Conservation (phyloP, 1,140 invertebrate species). For the Drosophila pruinosa region DNA sequence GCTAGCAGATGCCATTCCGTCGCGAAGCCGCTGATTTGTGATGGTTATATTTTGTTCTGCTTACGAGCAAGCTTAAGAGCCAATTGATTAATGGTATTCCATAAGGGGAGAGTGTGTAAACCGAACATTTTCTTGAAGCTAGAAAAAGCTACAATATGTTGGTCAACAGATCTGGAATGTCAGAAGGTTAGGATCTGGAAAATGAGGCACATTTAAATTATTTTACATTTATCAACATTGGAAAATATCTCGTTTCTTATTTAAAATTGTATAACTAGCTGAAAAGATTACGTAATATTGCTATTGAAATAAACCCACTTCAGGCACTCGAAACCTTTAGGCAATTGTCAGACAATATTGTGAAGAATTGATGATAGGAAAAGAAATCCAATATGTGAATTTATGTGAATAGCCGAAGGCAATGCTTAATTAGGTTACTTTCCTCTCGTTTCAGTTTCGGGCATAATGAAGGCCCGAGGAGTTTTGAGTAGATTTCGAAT, state of each 20-base stretch:
- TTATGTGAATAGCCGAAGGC: conserved; percentile 12
- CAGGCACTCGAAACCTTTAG: background rate
- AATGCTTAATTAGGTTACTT: conserved; percentile 44
- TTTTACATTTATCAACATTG: too few relatives aligned
- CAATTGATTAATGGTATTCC: conserved; percentile 30
- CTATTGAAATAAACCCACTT: background rate
- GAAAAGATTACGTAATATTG: background rate
- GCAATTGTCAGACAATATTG: conserved; percentile 8
- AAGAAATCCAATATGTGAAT: conserved; percentile 17
- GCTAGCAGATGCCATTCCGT: background rate
- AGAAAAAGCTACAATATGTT: background rate
- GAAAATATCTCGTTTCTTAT: too few relatives aligned
- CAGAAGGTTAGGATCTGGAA: too few relatives aligned
- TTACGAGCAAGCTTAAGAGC: conserved; percentile 7
- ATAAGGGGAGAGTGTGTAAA: background rate
- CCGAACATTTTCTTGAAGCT: background rate
- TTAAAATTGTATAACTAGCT: background rate
- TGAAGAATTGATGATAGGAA: conserved; percentile 8
- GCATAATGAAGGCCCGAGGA: conserved; percentile 58
- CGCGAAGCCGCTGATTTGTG: conserved; percentile 33
- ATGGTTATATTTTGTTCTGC: conserved; percentile 4
- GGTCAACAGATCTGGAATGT: background rate
- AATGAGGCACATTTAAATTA: too few relatives aligned
- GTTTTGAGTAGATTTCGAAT: conserved; percentile 30
- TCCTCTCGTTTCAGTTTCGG: conserved; percentile 22